Evolutionary conservation across 2,888 invertebrate species (phyloP), one percentile per base, ranked within the genome.

Genomic region (Cephus nigrinus): DNA sequence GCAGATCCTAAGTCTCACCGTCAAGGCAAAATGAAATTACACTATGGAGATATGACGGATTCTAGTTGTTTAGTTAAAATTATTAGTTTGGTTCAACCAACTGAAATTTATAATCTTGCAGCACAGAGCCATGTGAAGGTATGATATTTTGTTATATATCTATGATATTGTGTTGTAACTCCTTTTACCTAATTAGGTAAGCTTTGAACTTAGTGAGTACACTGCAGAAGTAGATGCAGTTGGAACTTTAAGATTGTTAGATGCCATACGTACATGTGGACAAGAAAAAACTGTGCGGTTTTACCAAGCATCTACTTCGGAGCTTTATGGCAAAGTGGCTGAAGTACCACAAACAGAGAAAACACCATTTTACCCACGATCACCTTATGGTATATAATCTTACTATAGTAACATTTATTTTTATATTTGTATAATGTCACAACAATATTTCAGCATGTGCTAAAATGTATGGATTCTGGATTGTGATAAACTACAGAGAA

Each of bases 61-160:
- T 98, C 98, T 75, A 98, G 98, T 82, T 98, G 98, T 91, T 93
- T 98, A 80, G 96, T 97, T 34, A 97, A 97, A 92, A 95, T 98
- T 55, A 96, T 98, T 77, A 94, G 93, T 89, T 90, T 94, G 92
- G 94, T 96, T 31, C 93, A 94, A 86, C 99, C 99, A 0, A 95
- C 95, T 68, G 99, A 99, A 93, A 97, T 99, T 83, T 99, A 99
- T 91, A 99, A 99, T 93, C 93, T 99, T 82, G 99, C 98, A 1
- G 99, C 99, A 0, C 99, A 99, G 91, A 99, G 99, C 84, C 99
- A 99, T 92, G 99, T 99, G 1, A 99, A 99, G 93, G 98, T 99
- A 31, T 75, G 74, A 12, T 73, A 73, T 73, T 55, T 73, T 75
- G 34, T 23, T 69, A 11, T 40, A 30, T 33, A 75, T 68, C 23